Evolutionary conservation across 2,888 invertebrate species (phyloP).

Genomic region (Erannis defoliaria): DNA sequence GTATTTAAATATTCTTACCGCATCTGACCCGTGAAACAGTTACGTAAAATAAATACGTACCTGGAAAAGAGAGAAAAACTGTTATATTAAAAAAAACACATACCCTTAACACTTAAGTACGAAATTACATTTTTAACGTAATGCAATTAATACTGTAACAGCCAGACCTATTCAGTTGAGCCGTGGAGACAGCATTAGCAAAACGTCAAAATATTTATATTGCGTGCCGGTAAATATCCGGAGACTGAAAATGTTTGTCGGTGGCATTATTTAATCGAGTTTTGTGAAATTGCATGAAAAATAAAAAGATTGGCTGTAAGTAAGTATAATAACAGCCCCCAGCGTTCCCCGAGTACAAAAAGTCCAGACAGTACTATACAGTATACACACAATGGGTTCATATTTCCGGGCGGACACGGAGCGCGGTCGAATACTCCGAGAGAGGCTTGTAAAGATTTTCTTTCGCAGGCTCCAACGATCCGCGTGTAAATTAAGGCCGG

Average conservation of each 20-base stretch:
- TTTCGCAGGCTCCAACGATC: constrained; percentile 57
- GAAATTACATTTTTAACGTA: constrained; percentile 48
- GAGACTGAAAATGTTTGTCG: constrained; percentile 23
- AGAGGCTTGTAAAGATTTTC: constrained; percentile 61
- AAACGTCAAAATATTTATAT: constrained; percentile 39
- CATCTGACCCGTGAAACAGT: constrained; percentile 35
- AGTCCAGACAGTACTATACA: constrained; percentile 53
- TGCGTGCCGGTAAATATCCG: constrained; percentile 28
- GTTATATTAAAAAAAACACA: constrained; percentile 43
- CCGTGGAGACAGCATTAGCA: constrained; percentile 47
- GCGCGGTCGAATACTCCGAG: constrained; percentile 56
- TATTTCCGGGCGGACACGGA: constrained; percentile 71
- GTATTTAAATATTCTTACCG: constrained; percentile 53
- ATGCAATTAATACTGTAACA: constrained; percentile 49
- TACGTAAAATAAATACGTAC: constrained; percentile 54
- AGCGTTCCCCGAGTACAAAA: constrained; percentile 63
- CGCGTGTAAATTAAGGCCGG: constrained; percentile 66
- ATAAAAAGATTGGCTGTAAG: constrained; percentile 36
- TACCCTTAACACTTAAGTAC: constrained; percentile 14
- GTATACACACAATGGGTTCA: constrained; percentile 71
- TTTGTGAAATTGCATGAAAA: constrained; percentile 38
- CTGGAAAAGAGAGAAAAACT: constrained; percentile 58
- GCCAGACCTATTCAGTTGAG: constrained; percentile 32
- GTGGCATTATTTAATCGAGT: constrained; percentile 26
- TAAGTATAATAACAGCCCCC: constrained; percentile 50